Base-by-base conservation (phyloP, 2,113 vertebrate genomes). In the Entosphenus tridentatus region DNA sequence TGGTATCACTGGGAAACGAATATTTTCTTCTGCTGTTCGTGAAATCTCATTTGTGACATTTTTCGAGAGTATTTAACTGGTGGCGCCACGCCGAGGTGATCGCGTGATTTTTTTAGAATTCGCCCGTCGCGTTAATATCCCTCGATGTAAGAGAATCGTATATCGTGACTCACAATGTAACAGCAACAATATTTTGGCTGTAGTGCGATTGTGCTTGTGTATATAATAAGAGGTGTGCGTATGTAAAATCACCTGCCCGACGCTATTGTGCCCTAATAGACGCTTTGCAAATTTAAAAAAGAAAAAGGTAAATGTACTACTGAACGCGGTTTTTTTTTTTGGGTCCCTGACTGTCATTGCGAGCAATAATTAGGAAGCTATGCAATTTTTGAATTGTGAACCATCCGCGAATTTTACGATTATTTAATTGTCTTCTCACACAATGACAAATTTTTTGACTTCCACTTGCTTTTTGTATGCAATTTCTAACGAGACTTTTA, bases 301-400 rank as follows among this genome's bases (percentile, higher is more conserved):
- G 73, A 75, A 75, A 72, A 77, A 77, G 78, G 69, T 70, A 74
- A 57, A 74, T 77, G 79, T 76, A 73, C 73, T 76, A 73, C 73
- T 73, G 77, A 80, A 77, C 80, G 81, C 80, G 76, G 81, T 80
- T 79, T 80, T 77, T 81, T 81, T 74, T 77, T 82, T 77, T 79
- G 79, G 83, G 82, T 78, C 80, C 81, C 80, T 80, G 79, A 78
- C 83, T 82, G 83, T 84, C 86, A 84, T 80, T 80, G 79, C 80
- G 77, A 88, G 87, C 87, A 89, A 89, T 89, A 89, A 89, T 89
- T 87, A 86, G 87, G 85, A 78, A 88, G 84, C 87, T 89, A 89
- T 89, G 87, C 87, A 89, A 89, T 88, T 86, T 87, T 85, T 84
- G 83, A 87, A 82, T 81, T 78, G 10, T 65, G 62, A 81, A 82